These are phyloP conservation scores for Cryptus viduatorius DNA, from an alignment of 2,888 invertebrate genomes.

Conservation along the genomic window DNA sequence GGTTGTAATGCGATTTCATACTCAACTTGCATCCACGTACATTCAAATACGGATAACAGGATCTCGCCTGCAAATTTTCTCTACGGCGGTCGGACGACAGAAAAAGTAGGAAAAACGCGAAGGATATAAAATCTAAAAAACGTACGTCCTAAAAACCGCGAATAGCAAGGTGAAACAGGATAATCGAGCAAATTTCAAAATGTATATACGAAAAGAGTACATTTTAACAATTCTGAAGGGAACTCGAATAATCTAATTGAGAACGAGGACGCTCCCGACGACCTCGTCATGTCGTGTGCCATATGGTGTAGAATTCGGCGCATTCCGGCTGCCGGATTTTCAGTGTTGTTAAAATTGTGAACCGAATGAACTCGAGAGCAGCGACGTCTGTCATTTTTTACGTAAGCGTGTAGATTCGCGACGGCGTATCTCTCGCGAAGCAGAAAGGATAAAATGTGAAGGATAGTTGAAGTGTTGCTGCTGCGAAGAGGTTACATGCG, in stretches of 20 bases:
- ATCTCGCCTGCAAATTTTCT: neutral
- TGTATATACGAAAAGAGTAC: neutral
- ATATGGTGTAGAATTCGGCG: slow-evolving; percentile 34
- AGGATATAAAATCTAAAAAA: neutral
- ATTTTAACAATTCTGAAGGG: slow-evolving; percentile 8
- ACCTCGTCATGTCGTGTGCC: slow-evolving; percentile 34
- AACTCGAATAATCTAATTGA: slow-evolving; percentile 32
- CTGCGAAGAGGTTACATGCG: slow-evolving; percentile 30
- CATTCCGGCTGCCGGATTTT: slow-evolving; percentile 11
- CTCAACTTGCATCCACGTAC: neutral
- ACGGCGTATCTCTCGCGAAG: slow-evolving; percentile 13
- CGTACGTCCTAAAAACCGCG: neutral
- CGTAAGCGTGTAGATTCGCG: slow-evolving; percentile 14
- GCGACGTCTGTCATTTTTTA: slow-evolving; percentile 51
- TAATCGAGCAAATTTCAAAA: neutral
- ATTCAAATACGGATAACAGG: neutral
- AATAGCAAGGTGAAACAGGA: neutral
- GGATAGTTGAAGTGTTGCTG: slow-evolving; percentile 38
- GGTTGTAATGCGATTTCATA: neutral
- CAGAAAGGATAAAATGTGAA: slow-evolving; percentile 50
- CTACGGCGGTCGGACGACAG: neutral
- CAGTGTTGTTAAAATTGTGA: neutral
- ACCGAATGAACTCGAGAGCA: slow-evolving; percentile 6
- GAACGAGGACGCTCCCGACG: slow-evolving; percentile 36
- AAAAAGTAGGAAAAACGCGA: neutral